These are phyloP conservation scores for Pionites leucogaster DNA, from an alignment of 2,113 vertebrate genomes.

Conservation along the genomic window DNA sequence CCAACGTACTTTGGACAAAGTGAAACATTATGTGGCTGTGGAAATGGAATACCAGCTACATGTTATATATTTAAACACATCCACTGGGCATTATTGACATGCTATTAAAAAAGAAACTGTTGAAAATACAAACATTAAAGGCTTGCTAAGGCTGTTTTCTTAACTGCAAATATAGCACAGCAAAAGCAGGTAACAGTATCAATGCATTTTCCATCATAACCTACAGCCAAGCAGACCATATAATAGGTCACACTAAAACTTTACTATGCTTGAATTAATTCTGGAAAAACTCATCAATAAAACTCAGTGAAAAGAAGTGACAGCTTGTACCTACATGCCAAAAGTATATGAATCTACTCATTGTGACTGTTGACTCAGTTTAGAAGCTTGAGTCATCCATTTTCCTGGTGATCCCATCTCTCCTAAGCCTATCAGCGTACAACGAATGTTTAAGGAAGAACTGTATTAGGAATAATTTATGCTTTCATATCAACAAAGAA, in stretches of 20 bases:
- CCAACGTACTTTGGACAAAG: neutral
- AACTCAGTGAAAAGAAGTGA: neutral
- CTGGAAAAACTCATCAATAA: neutral
- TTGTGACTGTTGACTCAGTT: slow-evolving; percentile 60
- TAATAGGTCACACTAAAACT: neutral
- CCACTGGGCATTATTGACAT: neutral
- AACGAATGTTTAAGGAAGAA: neutral
- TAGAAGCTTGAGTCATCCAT: slow-evolving; percentile 46
- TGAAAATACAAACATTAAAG: neutral
- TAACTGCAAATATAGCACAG: rapidly evolving
- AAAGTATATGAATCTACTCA: slow-evolving; percentile 31
- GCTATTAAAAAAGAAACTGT: neutral
- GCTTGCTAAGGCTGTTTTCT: neutral
- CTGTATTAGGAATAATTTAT: neutral
- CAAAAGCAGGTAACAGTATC: neutral
- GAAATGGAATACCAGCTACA: neutral
- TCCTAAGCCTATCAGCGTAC: neutral
- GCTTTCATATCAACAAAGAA: neutral
- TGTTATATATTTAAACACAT: neutral
- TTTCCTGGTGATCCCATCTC: neutral
- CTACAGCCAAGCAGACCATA: rapidly evolving
- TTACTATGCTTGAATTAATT: neutral
- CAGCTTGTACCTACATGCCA: neutral
- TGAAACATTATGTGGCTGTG: neutral
- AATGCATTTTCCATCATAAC: neutral